phyloP scores from a whole-genome alignment of 1,140 invertebrate species.

The Pissodes strobi region DNA sequence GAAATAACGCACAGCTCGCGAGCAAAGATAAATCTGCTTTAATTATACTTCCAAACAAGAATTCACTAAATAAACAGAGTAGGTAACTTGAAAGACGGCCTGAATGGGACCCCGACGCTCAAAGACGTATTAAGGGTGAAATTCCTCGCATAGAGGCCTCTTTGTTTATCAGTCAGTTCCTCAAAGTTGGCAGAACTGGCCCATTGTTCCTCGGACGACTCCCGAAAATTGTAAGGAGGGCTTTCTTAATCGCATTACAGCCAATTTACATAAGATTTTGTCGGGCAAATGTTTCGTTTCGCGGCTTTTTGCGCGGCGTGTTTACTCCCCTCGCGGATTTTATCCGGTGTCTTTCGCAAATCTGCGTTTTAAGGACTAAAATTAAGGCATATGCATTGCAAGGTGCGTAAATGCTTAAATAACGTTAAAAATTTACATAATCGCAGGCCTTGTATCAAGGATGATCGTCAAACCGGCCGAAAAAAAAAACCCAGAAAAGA shows the following conservation, averaged over 20 bases:
- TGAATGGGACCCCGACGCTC: constrained; percentile 9
- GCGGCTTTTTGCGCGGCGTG: too few relatives aligned
- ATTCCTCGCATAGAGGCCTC: constrained; percentile 12
- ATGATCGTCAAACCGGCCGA: too few relatives aligned
- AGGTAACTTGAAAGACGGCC: constrained; percentile 5
- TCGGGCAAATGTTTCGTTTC: too few relatives aligned
- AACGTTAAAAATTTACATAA: too few relatives aligned
- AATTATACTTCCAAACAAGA: constrained; percentile 8
- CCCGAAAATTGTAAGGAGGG: constrained; percentile 11
- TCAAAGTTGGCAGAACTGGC: constrained; percentile 22
- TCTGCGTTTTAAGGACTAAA: too few relatives aligned
- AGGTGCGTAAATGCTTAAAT: too few relatives aligned
- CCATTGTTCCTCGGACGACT: constrained; percentile 16
- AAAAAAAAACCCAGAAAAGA: neutral
- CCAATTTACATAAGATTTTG: constrained; percentile 17
- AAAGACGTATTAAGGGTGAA: constrained; percentile 24
- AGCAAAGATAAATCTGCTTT: constrained; percentile 2
- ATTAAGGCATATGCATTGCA: too few relatives aligned
- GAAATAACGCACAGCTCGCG: neutral
- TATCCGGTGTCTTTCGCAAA: too few relatives aligned
- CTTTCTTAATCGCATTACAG: constrained; percentile 22
- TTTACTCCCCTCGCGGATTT: too few relatives aligned
- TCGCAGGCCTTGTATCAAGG: too few relatives aligned
- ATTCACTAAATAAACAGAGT: constrained; percentile 14
- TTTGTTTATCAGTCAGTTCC: constrained; percentile 19